These are phyloP conservation scores for Bungarus multicinctus DNA, from an alignment of 2,113 vertebrate genomes.

Conservation along the genomic window DNA sequence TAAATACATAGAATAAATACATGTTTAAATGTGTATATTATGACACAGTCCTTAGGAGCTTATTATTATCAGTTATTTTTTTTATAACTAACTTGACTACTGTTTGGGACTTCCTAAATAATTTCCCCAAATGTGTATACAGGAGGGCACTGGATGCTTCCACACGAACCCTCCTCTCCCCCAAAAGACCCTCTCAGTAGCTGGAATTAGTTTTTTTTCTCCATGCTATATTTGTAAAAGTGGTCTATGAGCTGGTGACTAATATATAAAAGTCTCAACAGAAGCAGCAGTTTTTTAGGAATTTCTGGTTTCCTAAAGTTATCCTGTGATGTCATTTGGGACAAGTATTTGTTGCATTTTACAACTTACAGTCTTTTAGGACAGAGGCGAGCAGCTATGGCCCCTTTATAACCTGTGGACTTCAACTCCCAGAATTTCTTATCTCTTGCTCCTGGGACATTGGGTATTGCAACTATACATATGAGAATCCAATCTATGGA, in stretches of 20 bases:
- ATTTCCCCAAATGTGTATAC: not conserved
- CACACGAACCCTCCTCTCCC: too few species aligned
- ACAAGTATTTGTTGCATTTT: not conserved
- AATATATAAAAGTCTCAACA: not conserved
- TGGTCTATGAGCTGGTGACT: not conserved
- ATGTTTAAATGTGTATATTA: not conserved
- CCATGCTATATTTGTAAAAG: not conserved
- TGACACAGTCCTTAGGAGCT: not conserved
- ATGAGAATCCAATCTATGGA: not conserved
- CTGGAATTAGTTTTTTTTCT: not conserved
- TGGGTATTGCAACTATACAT: not conserved
- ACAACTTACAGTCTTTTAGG: not conserved
- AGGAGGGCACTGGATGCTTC: not conserved
- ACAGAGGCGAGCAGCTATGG: too few species aligned
- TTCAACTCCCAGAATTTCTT: not conserved
- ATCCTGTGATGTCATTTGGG: not conserved
- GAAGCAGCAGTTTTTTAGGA: slow-evolving; percentile 17
- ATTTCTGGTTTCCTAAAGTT: slow-evolving; percentile 15
- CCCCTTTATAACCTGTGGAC: not conserved
- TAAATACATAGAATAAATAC: not conserved
- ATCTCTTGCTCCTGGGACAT: not conserved
- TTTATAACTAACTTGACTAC: not conserved
- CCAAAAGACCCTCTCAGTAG: not conserved
- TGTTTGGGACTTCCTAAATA: not conserved
- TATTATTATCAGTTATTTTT: not conserved